Percentiles rank a stretch among this genome's conserved stretches.
phyloP scores from a whole-genome alignment of 2,888 invertebrate species.

The Mesopsocus fuscifrons region DNA sequence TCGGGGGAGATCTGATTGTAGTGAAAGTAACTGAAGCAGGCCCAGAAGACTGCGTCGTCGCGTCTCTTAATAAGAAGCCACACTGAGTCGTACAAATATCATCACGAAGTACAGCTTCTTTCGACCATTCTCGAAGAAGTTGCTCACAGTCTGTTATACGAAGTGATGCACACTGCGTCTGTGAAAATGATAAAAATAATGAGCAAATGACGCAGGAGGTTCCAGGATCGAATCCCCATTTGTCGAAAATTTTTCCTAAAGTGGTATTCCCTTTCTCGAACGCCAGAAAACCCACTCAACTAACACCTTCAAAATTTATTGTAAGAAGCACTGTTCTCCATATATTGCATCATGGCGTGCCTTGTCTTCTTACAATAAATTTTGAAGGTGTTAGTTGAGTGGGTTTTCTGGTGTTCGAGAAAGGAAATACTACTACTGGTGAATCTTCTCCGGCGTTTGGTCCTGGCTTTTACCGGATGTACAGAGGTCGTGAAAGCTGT shows the following conservation, averaged over 20 bases:
- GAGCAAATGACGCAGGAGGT: not conserved
- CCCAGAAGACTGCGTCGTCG: conserved; percentile 17
- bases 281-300: too few species aligned
- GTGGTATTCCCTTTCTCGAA: too few species aligned
- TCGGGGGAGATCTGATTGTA: not conserved
- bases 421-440: too few species aligned
- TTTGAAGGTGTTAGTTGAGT: too few species aligned
- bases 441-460: not conserved
- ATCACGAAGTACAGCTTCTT: conserved; percentile 62
- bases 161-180: conserved; percentile 78
- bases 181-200: conserved; percentile 20
- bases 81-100: conserved; percentile 85
- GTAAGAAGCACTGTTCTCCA: too few species aligned
- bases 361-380: too few species aligned
- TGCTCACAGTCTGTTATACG: conserved; percentile 75
- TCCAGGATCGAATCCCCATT: not conserved
- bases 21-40: not conserved
- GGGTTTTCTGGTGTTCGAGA: too few species aligned
- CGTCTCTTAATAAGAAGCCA: conserved; percentile 38
- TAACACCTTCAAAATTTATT: too few species aligned
- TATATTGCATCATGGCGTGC: too few species aligned
- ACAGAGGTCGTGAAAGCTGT: too few species aligned
- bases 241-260: not conserved
- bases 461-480: not conserved
- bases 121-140: conserved; percentile 61